Base-by-base conservation (phyloP, 2,888 invertebrate species). In the Drosophila birchii region DNA sequence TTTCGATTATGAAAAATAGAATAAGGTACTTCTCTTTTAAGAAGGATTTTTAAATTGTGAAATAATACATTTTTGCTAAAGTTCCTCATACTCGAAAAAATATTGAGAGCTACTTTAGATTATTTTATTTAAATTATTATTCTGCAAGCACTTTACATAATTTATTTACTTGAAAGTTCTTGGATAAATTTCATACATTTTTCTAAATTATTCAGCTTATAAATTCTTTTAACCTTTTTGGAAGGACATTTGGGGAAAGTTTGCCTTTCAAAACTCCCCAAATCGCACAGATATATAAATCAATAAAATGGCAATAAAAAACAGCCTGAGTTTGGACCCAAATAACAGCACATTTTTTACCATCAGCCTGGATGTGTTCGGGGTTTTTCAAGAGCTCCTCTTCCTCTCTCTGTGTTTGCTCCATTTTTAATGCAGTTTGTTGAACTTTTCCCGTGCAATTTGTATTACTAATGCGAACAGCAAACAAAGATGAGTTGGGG, bases 351-450 rank as follows among this genome's bases (percentile, higher is more conserved):
- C 12, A 23, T 54, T 41, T 26, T 41, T 20, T 16, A n/a, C 61
- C 43, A 43, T 54, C 43, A 34, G 26, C 16, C 54, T 45, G 49
- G 23, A 44, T 20, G 20, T 36, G 32, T 32, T 41, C 5, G 34
- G 34, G 20, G 8, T 14, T 38, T 66, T 47, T 12, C 14, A 12
- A 26, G 8, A 34, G 29, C 49, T 20, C 5, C 39, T 39, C 44
- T 4, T 8, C 14, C 44, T 14, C 32, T 20, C 39, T 12, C 12
- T 29, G 20, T 55, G 16, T 43, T 59, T 44, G 80, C 61, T 57
- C 70, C 69, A 83, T 78, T 78, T 80, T 64, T 59, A 78, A 81
- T 74, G 78, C 66, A 81, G 87, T 81, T 86, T 86, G 76, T 86
- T 86, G 81, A 81, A 81, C 87, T 84, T 81, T 84, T 45, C 49